Conservation (phyloP, 2,113 vertebrate genomes). For the Nymphicus hollandicus region DNA sequence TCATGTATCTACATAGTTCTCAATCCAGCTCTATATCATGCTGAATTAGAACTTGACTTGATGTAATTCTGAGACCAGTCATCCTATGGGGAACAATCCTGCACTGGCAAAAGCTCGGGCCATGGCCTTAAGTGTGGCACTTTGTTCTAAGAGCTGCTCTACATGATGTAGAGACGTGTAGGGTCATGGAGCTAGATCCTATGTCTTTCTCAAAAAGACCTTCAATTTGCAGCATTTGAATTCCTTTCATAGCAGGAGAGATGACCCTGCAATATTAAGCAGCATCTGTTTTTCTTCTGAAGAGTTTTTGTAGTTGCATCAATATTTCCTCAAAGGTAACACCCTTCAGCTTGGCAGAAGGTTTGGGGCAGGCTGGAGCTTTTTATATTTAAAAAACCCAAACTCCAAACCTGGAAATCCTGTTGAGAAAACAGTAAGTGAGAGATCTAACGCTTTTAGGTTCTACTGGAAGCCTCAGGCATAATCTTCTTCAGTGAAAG, state of each 20-base stretch:
- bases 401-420: neutral
- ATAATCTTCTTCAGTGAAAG: neutral
- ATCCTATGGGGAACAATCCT: neutral
- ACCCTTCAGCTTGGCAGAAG: neutral
- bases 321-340: constrained; percentile 8
- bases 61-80: neutral
- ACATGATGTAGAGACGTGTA: neutral
- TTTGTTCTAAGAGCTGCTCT: neutral
- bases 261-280: neutral
- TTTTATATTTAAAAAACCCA: neutral
- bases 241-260: neutral
- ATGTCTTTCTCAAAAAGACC: neutral
- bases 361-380: neutral
- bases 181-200: neutral
- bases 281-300: neutral
- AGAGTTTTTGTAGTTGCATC: neutral
- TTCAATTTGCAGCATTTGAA: neutral
- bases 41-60: constrained; percentile 1
- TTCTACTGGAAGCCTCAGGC: constrained; percentile 13
- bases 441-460: neutral
- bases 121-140: neutral
- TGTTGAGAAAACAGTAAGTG: neutral
- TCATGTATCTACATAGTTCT: neutral
- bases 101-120: neutral
- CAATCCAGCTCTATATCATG: neutral